Conservation (phyloP, 2,797 vertebrate genomes). For the Betta splendens region DNA sequence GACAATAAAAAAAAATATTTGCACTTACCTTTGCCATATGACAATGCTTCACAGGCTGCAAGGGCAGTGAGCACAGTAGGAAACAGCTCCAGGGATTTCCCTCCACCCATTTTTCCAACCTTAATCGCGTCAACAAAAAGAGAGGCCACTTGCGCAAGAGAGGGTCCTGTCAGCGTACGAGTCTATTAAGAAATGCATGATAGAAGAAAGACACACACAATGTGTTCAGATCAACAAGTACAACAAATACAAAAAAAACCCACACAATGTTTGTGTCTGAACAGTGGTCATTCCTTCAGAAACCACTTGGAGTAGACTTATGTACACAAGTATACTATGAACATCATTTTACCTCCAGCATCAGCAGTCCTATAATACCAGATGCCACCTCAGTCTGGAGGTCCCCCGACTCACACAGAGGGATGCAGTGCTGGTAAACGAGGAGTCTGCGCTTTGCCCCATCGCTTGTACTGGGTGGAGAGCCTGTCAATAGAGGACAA, state of each 20-base stretch:
- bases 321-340: neutral
- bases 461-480: slow-evolving; percentile 80
- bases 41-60: slow-evolving; percentile 84
- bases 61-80: slow-evolving; percentile 90
- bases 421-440: slow-evolving; percentile 89
- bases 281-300: neutral
- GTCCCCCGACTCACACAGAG: slow-evolving; percentile 93
- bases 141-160: slow-evolving; percentile 85
- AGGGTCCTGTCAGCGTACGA: slow-evolving; percentile 83
- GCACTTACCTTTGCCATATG: slow-evolving; percentile 88
- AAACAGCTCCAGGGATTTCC: slow-evolving; percentile 95
- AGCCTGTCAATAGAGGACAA: slow-evolving; percentile 77
- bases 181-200: slow-evolving; percentile 74
- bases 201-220: slow-evolving; percentile 5
- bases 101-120: slow-evolving; percentile 85
- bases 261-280: too few species aligned
- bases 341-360: slow-evolving; percentile 88
- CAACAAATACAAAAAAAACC: too few species aligned
- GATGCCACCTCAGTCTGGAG: slow-evolving; percentile 87
- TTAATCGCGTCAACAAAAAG: slow-evolving; percentile 89
- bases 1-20: neutral
- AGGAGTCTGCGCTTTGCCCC: slow-evolving; percentile 85
- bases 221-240: too few species aligned
- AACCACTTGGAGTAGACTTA: neutral
- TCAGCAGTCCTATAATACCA: slow-evolving; percentile 92